These are phyloP conservation scores for Valencia hispanica DNA, from an alignment of 2,797 vertebrate genomes.

Conservation along the genomic window DNA sequence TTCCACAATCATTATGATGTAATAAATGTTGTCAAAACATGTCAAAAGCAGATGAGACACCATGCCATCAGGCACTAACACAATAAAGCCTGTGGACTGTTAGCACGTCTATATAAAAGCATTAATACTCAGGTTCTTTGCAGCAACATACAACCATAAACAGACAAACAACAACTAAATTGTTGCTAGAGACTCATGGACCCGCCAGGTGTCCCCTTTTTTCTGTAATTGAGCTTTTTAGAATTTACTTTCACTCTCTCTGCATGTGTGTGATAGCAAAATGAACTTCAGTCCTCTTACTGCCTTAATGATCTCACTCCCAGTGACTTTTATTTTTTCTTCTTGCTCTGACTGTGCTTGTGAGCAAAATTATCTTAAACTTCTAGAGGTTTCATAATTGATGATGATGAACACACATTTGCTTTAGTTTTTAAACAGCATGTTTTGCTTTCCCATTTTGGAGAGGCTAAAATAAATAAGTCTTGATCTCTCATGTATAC, in stretches of 20 bases:
- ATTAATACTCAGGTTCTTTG: not conserved
- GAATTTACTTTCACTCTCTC: not conserved
- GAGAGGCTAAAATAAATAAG: not conserved
- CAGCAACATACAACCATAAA: not conserved
- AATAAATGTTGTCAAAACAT: slow-evolving; percentile 32
- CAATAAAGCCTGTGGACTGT: not conserved
- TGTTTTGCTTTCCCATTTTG: not conserved
- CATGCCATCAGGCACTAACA: slow-evolving; percentile 11
- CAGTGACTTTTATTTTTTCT: not conserved
- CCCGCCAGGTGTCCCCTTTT: not conserved
- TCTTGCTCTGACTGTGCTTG: not conserved
- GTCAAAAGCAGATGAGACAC: slow-evolving; percentile 21
- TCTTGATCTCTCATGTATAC: not conserved
- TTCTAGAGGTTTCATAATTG: not conserved
- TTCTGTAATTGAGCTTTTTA: not conserved
- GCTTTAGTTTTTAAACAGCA: not conserved
- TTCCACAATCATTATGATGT: not conserved
- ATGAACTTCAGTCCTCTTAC: not conserved
- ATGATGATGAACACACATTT: not conserved
- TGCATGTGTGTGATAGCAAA: not conserved
- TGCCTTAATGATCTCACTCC: not conserved
- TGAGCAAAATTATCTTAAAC: not conserved
- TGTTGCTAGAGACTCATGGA: not conserved
- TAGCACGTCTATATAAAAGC: not conserved
- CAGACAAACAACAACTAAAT: not conserved